These are phyloP conservation scores for Caenorhabditis sulstoni DNA, from an alignment of 2,888 invertebrate species.

Conservation along the genomic window DNA sequence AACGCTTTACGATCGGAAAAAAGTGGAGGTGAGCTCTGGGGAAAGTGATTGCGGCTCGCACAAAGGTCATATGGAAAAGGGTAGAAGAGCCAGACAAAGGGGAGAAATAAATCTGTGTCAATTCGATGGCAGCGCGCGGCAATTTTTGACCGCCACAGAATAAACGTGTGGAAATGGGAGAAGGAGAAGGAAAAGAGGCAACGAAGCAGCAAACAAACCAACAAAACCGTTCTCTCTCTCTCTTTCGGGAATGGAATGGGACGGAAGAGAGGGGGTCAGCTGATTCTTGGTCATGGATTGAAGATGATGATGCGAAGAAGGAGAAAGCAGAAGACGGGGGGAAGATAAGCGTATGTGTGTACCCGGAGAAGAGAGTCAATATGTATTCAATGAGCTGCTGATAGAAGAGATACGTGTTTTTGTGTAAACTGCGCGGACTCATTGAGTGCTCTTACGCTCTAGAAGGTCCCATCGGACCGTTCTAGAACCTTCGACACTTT, in stretches of 20 bases:
- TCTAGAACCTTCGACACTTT: too few species aligned
- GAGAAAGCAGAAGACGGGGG: too few species aligned
- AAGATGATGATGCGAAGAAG: not conserved
- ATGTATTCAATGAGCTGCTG: too few species aligned
- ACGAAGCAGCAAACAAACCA: constrained; percentile 11
- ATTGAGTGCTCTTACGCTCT: too few species aligned
- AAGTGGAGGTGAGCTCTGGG: constrained; percentile 59
- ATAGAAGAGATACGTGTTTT: too few species aligned
- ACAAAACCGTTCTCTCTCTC: constrained; percentile 15
- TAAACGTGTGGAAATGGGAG: constrained; percentile 34
- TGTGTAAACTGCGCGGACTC: too few species aligned
- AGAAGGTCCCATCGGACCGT: too few species aligned
- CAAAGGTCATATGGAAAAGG: constrained; percentile 2
- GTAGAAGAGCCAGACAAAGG: not conserved
- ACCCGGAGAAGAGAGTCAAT: too few species aligned
- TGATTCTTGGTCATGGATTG: constrained; percentile 6
- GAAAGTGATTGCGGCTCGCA: not conserved
- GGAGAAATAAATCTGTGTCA: constrained; percentile 24
- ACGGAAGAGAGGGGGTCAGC: constrained; percentile 29
- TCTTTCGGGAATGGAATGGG: not conserved
- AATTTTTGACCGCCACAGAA: not conserved
- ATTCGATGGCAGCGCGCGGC: too few species aligned
- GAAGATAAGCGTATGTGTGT: too few species aligned
- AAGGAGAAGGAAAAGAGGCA: constrained; percentile 4
- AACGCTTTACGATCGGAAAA: constrained; percentile 66